phyloP scores from a whole-genome alignment of 2,797 vertebrate species.

The Odontamblyopus lacepedii region DNA sequence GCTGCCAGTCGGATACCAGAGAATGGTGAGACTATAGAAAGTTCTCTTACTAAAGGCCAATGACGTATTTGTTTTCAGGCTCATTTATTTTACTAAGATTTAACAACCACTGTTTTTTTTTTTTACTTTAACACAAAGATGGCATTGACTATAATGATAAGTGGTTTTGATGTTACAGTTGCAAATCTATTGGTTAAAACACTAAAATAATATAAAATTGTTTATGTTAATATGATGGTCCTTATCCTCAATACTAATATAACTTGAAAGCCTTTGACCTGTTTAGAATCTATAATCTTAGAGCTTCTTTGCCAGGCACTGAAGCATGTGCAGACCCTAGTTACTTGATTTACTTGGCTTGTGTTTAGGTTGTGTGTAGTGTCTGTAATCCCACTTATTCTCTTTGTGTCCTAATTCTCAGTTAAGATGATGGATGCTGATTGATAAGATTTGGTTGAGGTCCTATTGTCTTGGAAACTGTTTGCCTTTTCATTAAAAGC shows the following conservation, averaged over 20 bases:
- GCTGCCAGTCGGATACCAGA: constrained; percentile 71
- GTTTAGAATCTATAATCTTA: constrained; percentile 18
- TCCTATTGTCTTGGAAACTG: constrained; percentile 77
- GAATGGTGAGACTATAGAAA: constrained; percentile 67
- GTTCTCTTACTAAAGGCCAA: constrained; percentile 15
- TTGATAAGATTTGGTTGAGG: constrained; percentile 51
- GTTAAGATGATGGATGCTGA: constrained; percentile 27
- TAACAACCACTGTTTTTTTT: background rate
- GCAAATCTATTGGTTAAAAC: background rate
- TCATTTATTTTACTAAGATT: background rate
- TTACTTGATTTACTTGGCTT: background rate
- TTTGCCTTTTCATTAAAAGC: constrained; percentile 56
- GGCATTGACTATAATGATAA: background rate
- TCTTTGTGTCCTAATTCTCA: constrained; percentile 45
- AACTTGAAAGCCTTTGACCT: constrained; percentile 65
- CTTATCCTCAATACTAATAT: constrained; percentile 44
- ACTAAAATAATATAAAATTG: background rate
- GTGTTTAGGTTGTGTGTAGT: background rate
- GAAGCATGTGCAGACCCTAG: constrained; percentile 61
- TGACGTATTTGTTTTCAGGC: background rate
- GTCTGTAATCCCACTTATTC: constrained; percentile 37
- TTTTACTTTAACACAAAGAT: background rate
- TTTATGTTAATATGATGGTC: background rate
- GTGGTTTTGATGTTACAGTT: background rate
- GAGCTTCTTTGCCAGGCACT: constrained; percentile 72